Conservation (phyloP, 2,113 vertebrate species). For the Mesoclemmys tuberculata region DNA sequence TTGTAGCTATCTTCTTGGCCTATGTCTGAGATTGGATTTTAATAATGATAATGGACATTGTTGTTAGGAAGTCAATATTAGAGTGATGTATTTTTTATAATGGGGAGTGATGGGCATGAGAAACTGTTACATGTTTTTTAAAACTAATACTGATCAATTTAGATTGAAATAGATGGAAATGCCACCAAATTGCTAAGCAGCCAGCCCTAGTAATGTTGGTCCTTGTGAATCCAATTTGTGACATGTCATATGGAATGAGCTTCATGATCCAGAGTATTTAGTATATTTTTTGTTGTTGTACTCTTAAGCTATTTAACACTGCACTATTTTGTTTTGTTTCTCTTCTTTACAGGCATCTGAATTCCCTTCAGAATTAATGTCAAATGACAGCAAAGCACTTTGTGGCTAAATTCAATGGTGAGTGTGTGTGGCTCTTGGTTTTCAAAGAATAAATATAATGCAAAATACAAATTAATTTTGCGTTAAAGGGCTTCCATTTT, state of each 20-base stretch:
- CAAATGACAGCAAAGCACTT: conserved; percentile 95
- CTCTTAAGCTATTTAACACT: conserved; percentile 7
- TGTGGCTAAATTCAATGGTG: conserved; percentile 92
- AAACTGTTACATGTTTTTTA: fast-evolving
- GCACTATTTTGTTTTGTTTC: neutral
- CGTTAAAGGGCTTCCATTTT: neutral
- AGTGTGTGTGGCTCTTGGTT: conserved; percentile 69
- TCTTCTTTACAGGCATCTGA: conserved; percentile 88
- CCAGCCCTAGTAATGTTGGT: conserved; percentile 3
- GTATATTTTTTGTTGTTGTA: neutral
- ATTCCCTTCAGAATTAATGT: conserved; percentile 93
- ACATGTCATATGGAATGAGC: neutral
- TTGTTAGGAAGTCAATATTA: neutral
- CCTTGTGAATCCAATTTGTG: neutral
- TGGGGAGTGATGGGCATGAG: neutral
- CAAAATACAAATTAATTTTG: neutral
- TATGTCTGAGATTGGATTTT: neutral
- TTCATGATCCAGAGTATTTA: neutral
- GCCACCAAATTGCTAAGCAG: neutral
- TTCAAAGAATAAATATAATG: neutral
- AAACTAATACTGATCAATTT: neutral
- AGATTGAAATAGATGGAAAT: neutral
- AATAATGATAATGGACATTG: neutral
- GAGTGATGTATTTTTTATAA: fast-evolving
- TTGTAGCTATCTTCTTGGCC: neutral